Conservation (phyloP, 2,888 invertebrate species). For the Drosophila mimetica region DNA sequence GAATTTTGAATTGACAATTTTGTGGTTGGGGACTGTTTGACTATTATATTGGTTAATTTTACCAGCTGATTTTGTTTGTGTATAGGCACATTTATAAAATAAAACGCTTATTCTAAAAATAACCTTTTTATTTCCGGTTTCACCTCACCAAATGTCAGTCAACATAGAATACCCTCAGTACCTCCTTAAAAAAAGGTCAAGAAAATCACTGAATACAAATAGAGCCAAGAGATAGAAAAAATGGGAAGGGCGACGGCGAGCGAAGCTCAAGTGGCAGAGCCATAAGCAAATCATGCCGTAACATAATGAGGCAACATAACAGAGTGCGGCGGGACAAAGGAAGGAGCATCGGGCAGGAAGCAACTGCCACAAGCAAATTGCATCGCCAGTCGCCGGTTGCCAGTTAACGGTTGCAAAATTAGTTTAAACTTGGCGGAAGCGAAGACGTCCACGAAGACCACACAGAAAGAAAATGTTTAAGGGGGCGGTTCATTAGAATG, state of each 20-base stretch:
- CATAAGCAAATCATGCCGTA: conserved; percentile 66
- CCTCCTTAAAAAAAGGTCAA: conserved; percentile 24
- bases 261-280: conserved; percentile 59
- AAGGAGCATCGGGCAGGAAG: conserved; percentile 50
- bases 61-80: too few relatives aligned
- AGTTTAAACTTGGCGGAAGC: conserved; percentile 76
- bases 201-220: conserved; percentile 23
- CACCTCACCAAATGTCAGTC: conserved; percentile 8
- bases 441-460: conserved; percentile 26
- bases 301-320: conserved; percentile 67
- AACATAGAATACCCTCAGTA: background rate
- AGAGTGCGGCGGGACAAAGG: conserved; percentile 19
- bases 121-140: too few relatives aligned
- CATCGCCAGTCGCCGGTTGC: conserved; percentile 55
- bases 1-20: too few relatives aligned
- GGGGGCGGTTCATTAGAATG: too few relatives aligned
- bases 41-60: too few relatives aligned
- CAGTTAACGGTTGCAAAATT: conserved; percentile 74
- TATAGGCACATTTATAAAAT: too few relatives aligned
- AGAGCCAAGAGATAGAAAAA: conserved; percentile 14
- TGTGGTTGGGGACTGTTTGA: too few relatives aligned
- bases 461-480: conserved; percentile 1
- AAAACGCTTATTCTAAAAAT: too few relatives aligned
- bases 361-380: conserved; percentile 70
- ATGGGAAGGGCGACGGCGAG: conserved; percentile 20